Conservation (phyloP, 2,113 vertebrate genomes). For the Ancistrus triradiatus region DNA sequence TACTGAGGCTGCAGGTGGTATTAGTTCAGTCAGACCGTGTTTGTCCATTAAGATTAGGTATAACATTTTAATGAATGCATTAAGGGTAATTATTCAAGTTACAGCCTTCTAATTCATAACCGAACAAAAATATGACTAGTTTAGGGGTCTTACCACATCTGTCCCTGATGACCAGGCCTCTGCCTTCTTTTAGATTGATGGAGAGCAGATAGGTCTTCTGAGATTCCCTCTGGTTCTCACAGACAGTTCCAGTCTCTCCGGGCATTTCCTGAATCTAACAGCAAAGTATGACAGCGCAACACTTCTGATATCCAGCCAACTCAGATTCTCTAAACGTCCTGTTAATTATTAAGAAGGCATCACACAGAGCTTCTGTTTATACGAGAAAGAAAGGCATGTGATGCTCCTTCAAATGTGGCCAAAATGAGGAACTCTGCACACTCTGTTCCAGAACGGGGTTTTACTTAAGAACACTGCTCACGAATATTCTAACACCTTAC, state of each 20-base stretch:
- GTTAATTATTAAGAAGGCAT: background rate
- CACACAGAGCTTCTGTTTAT: background rate
- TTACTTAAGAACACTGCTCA: too few relatives aligned
- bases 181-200: conserved; percentile 86
- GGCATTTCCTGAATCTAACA: conserved; percentile 44
- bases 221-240: conserved; percentile 33
- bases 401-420: background rate
- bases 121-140: too few relatives aligned
- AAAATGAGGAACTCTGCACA: conserved; percentile 6
- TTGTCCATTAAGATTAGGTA: too few relatives aligned
- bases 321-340: background rate
- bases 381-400: background rate
- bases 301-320: background rate
- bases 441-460: too few relatives aligned
- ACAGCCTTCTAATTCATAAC: too few relatives aligned
- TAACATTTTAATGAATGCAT: too few relatives aligned
- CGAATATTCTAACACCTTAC: too few relatives aligned
- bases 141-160: conserved; percentile 82
- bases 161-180: conserved; percentile 88
- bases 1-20: too few relatives aligned
- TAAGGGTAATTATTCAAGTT: too few relatives aligned
- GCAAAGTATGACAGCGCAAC: background rate
- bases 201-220: conserved; percentile 78
- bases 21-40: too few relatives aligned
- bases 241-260: conserved; percentile 18